Evolutionary conservation across 2,888 invertebrate genomes (phyloP).

Genomic region (Pammene fasciana): DNA sequence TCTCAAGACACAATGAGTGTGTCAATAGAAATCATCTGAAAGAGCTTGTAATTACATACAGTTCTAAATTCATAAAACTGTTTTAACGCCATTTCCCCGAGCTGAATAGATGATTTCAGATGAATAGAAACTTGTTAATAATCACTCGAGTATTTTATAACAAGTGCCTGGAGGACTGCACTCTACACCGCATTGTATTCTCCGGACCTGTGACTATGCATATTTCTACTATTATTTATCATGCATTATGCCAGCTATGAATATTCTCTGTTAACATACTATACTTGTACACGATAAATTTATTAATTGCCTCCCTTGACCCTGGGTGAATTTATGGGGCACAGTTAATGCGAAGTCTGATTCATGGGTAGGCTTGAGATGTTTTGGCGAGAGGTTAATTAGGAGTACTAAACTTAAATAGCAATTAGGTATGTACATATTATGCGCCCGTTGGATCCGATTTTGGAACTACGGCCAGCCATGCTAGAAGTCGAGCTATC

Average conservation of each 20-base stretch:
- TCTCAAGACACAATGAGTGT: background rate
- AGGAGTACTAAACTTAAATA: constrained; percentile 25
- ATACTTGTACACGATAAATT: constrained; percentile 37
- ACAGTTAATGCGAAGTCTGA: constrained; percentile 31
- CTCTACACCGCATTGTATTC: constrained; percentile 55
- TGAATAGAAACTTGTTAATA: background rate
- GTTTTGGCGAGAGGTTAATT: constrained; percentile 38
- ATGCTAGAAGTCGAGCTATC: too few species aligned
- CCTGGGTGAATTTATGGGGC: constrained; percentile 35
- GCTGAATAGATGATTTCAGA: background rate
- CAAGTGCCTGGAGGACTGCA: constrained; percentile 15
- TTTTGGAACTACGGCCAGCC: too few species aligned
- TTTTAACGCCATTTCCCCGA: too few species aligned
- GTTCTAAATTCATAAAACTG: background rate
- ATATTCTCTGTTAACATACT: constrained; percentile 76
- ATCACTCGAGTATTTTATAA: constrained; percentile 11
- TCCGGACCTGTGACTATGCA: constrained; percentile 66
- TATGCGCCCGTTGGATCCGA: too few species aligned
- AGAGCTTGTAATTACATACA: background rate
- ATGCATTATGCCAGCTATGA: constrained; percentile 73
- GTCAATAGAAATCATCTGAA: background rate
- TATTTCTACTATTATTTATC: constrained; percentile 73
- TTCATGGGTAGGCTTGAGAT: constrained; percentile 36
- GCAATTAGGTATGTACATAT: too few species aligned
- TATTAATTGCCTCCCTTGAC: constrained; percentile 41